Percentiles rank a stretch among this genome's conserved stretches.
These are phyloP conservation scores for Synanthedon myopaeformis DNA, from an alignment of 2,888 invertebrate genomes.

Conservation along the genomic window DNA sequence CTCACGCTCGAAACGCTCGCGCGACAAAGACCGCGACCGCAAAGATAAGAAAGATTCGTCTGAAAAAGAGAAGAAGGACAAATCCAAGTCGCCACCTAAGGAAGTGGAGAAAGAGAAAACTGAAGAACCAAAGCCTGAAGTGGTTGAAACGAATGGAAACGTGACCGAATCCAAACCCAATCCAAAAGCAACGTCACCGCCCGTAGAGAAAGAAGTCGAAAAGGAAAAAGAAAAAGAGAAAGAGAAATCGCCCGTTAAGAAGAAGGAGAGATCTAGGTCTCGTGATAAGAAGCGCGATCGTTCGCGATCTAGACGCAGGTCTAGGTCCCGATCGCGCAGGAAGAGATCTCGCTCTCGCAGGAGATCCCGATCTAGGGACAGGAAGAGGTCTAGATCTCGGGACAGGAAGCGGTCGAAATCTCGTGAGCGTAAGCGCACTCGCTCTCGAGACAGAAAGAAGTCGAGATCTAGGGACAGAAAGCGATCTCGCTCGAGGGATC, in stretches of 20 bases:
- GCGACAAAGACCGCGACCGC: conserved; percentile 36
- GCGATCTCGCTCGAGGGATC: conserved; percentile 57
- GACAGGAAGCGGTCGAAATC: conserved; percentile 72
- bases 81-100: conserved; percentile 41
- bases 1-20: conserved; percentile 61
- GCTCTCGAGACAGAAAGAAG: conserved; percentile 62
- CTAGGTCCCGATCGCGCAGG: conserved; percentile 66
- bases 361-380: conserved; percentile 47
- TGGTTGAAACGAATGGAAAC: conserved; percentile 41
- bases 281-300: conserved; percentile 56
- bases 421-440: conserved; percentile 68
- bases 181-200: conserved; percentile 33
- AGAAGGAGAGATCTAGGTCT: conserved; percentile 57
- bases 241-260: conserved; percentile 46
- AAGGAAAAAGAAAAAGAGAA: conserved; percentile 24
- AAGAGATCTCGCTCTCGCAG: conserved; percentile 61
- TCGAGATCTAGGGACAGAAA: conserved; percentile 60
- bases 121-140: conserved; percentile 34
- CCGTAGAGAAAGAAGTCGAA: conserved; percentile 33
- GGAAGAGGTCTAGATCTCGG: conserved; percentile 52
- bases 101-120: conserved; percentile 37
- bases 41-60: conserved; percentile 40
- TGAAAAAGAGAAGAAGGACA: conserved; percentile 33
- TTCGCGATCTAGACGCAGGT: conserved; percentile 72
- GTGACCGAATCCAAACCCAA: conserved; percentile 31